Percentiles rank a stretch among this genome's conserved stretches.
These are phyloP conservation scores for Poicephalus meyeri DNA, from an alignment of 2,113 vertebrate genomes.

Conservation along the genomic window DNA sequence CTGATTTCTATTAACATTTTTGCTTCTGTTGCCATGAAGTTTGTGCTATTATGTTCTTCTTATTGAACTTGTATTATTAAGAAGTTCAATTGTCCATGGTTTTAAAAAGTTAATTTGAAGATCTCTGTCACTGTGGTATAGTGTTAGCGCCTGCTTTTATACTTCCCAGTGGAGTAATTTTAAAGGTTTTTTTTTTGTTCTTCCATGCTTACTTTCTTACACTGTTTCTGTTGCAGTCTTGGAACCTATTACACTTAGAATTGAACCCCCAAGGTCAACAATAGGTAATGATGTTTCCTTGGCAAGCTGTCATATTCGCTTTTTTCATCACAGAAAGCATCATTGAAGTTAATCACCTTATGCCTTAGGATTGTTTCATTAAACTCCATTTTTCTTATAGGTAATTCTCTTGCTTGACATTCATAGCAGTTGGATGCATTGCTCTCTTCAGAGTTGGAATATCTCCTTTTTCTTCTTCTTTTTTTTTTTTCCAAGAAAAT, in stretches of 20 bases:
- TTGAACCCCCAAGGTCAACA: conserved; percentile 32
- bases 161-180: background rate
- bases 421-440: background rate
- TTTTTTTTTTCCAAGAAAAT: background rate
- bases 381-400: conserved; percentile 3
- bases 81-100: background rate
- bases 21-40: background rate
- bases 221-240: conserved; percentile 43
- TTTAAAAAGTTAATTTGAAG: background rate
- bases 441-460: background rate
- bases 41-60: background rate
- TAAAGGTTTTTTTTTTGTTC: background rate
- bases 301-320: background rate
- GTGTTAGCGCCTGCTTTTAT: background rate
- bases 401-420: background rate
- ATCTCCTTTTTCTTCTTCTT: background rate
- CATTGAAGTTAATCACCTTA: background rate
- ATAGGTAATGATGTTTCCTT: conserved; percentile 58
- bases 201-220: background rate
- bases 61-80: background rate
- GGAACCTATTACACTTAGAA: conserved; percentile 57
- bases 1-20: background rate
- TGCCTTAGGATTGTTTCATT: background rate
- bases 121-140: background rate
- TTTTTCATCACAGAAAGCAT: conserved; percentile 7